phyloP scores from a whole-genome alignment of 2,113 vertebrate species.

The Ivindomyrus marchei region DNA sequence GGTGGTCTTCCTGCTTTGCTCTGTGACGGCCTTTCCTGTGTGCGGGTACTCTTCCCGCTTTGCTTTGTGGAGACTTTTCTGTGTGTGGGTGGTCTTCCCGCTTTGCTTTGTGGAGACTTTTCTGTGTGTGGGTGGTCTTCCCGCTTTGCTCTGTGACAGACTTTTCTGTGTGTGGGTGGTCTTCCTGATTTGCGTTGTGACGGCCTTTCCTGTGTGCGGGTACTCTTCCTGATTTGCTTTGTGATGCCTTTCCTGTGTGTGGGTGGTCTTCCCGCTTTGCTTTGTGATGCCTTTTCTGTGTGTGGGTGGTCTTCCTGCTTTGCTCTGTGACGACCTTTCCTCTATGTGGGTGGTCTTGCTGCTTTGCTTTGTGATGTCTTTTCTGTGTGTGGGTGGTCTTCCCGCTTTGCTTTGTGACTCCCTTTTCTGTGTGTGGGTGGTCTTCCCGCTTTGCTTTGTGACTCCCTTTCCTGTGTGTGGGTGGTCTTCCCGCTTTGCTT shows the following conservation, averaged over 20 bases:
- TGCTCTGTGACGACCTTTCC: neutral
- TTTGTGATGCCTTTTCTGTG: no score
- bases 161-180: neutral
- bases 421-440: neutral
- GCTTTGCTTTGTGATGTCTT: no score
- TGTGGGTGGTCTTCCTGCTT: neutral
- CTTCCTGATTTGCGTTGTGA: no score
- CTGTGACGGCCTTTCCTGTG: no score
- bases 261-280: neutral
- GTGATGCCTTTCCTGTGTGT: no score
- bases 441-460: neutral
- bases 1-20: neutral
- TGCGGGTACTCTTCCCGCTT: neutral
- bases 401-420: no score
- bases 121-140: neutral
- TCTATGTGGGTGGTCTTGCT: neutral
- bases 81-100: neutral
- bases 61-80: neutral
- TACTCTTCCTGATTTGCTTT: no score
- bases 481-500: neutral
- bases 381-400: no score
- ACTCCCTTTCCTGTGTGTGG: no score
- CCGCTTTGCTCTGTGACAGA: no score
- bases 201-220: no score
- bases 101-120: neutral